These are phyloP conservation scores for Schizothorax lantsangensis DNA, from an alignment of 2,797 vertebrate genomes.

Conservation along the genomic window DNA sequence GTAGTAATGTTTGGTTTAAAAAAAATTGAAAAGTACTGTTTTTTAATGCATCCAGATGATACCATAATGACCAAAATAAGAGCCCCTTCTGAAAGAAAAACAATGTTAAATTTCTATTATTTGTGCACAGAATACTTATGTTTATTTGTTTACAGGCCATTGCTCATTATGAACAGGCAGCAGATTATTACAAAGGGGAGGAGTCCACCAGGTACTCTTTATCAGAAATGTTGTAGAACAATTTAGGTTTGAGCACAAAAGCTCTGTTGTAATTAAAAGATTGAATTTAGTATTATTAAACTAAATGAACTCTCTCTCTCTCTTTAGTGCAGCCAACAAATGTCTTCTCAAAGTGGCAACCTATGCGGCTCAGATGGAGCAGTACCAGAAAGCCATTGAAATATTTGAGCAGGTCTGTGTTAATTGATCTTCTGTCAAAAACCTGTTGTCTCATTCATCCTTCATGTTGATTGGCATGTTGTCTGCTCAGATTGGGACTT, in stretches of 20 bases:
- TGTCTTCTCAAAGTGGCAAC: slow-evolving; percentile 84
- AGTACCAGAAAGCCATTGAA: slow-evolving; percentile 84
- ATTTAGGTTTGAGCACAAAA: neutral
- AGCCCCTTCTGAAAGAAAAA: neutral
- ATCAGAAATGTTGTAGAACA: neutral
- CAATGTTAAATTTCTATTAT: neutral
- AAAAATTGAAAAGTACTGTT: neutral
- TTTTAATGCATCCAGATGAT: neutral
- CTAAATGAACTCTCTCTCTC: neutral
- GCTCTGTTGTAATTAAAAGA: neutral
- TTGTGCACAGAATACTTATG: slow-evolving; percentile 2
- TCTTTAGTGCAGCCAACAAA: slow-evolving; percentile 77
- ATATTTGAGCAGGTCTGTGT: slow-evolving; percentile 81
- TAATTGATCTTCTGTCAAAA: neutral
- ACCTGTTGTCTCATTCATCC: neutral
- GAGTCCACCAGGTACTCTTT: slow-evolving; percentile 81
- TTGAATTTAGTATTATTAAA: neutral
- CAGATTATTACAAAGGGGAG: slow-evolving; percentile 85
- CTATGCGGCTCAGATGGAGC: slow-evolving; percentile 81
- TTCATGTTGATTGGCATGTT: neutral
- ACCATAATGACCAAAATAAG: neutral
- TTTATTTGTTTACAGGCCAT: slow-evolving; percentile 72
- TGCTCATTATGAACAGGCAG: slow-evolving; percentile 84
- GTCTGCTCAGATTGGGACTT: slow-evolving; percentile 77
- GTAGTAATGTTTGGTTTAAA: neutral